phyloP scores from a whole-genome alignment of 2,888 invertebrate genomes.

The Eupithecia subfuscata region DNA sequence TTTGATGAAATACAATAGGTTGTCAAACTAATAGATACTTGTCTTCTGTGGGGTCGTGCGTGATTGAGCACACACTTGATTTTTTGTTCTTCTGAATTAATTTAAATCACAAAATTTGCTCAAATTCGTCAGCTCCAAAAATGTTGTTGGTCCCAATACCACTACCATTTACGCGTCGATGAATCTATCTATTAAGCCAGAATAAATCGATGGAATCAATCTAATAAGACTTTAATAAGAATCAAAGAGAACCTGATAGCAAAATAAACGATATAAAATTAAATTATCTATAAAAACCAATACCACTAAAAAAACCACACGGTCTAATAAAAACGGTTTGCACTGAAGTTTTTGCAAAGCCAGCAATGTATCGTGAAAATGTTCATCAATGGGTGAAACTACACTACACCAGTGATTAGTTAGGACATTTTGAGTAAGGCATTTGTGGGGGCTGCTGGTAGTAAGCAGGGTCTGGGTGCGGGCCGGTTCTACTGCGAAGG shows the following conservation, averaged over 20 bases:
- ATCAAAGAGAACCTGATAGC: background rate
- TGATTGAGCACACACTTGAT: too few relatives aligned
- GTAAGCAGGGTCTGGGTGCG: slow-evolving; percentile 44
- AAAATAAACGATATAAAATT: background rate
- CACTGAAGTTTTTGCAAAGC: background rate
- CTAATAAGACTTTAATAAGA: background rate
- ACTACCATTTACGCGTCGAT: too few relatives aligned
- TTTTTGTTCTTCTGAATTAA: too few relatives aligned
- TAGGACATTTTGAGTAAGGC: background rate
- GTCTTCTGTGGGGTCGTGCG: too few relatives aligned
- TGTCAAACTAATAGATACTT: too few relatives aligned
- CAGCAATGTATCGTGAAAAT: background rate
- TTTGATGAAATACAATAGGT: too few relatives aligned
- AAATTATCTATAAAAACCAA: background rate
- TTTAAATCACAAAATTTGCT: too few relatives aligned
- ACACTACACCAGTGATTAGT: background rate
- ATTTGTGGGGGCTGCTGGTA: slow-evolving; percentile 37
- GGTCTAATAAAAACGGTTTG: background rate
- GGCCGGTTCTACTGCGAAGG: slow-evolving; percentile 21
- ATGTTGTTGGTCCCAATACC: too few relatives aligned
- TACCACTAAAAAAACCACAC: background rate
- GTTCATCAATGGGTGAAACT: background rate
- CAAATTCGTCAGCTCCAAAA: background rate
- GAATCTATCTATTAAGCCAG: too few relatives aligned
- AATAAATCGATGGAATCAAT: background rate